Conservation (phyloP, 2,113 vertebrate species). For the Nothoprocta perdicaria region DNA sequence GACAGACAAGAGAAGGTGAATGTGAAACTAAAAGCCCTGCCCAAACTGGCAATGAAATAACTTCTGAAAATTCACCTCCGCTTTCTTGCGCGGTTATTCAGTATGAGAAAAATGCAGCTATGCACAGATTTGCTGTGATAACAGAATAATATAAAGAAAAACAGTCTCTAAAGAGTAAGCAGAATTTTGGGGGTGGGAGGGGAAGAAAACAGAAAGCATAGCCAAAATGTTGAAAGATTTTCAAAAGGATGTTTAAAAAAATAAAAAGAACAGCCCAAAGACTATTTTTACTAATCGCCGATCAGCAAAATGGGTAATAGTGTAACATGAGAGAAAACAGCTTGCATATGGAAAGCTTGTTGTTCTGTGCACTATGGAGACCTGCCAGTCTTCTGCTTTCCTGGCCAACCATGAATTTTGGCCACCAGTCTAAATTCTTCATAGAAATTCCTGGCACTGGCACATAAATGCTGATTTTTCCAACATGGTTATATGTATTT, state of each 20-base stretch:
- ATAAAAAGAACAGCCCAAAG: neutral
- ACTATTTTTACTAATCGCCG: constrained; percentile 18
- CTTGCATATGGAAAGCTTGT: constrained; percentile 54
- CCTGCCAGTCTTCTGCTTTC: constrained; percentile 51
- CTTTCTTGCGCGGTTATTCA: neutral
- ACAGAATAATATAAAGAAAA: neutral
- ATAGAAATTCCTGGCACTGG: constrained; percentile 40
- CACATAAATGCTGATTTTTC: constrained; percentile 21
- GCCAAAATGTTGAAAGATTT: constrained; percentile 24
- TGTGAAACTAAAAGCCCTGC: neutral
- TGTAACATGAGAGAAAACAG: constrained; percentile 54
- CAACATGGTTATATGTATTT: constrained; percentile 6
- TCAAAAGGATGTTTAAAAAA: constrained; percentile 30
- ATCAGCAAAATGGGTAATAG: constrained; percentile 20
- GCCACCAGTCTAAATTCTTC: constrained; percentile 57
- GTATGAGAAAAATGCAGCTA: neutral
- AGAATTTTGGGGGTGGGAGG: neutral
- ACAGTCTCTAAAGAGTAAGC: neutral
- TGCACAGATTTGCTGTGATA: neutral
- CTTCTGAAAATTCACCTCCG: neutral
- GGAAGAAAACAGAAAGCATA: rapidly evolving
- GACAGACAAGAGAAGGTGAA: neutral
- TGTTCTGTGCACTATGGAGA: constrained; percentile 36
- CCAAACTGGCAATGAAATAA: neutral
- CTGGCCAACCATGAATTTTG: constrained; percentile 59